Conservation (phyloP, 2,888 invertebrate species). For the Athalia rosae region DNA sequence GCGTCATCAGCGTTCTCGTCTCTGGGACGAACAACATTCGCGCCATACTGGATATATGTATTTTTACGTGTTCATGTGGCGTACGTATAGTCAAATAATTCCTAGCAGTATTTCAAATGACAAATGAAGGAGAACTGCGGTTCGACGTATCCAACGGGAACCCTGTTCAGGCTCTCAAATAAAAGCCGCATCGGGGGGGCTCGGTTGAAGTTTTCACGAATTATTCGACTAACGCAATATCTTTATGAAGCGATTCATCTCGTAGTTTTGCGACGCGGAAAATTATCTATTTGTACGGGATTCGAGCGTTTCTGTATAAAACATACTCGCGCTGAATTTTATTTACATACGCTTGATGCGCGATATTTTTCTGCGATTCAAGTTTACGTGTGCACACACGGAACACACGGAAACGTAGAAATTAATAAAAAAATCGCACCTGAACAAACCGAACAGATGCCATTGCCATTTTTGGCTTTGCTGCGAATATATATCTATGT, state of each 20-base stretch:
- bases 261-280: not conserved
- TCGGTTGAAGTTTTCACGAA: not conserved
- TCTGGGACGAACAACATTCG: not conserved
- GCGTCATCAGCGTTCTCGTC: slow-evolving; percentile 24
- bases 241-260: not conserved
- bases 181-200: too few species aligned
- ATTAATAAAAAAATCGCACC: too few species aligned
- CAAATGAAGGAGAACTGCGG: too few species aligned
- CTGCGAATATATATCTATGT: too few species aligned
- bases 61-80: not conserved
- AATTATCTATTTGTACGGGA: not conserved
- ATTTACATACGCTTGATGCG: slow-evolving; percentile 1
- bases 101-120: too few species aligned
- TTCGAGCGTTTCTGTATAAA: too few species aligned
- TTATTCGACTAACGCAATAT: not conserved
- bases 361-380: not conserved
- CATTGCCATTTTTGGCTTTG: too few species aligned
- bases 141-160: not conserved
- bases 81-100: not conserved
- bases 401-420: too few species aligned
- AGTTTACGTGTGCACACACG: not conserved
- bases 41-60: not conserved
- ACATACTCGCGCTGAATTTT: not conserved
- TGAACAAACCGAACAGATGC: too few species aligned
- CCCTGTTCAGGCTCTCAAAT: not conserved